These are phyloP conservation scores for Dolichomitus sp. DNA, from an alignment of 2,888 invertebrate genomes.

Conservation along the genomic window DNA sequence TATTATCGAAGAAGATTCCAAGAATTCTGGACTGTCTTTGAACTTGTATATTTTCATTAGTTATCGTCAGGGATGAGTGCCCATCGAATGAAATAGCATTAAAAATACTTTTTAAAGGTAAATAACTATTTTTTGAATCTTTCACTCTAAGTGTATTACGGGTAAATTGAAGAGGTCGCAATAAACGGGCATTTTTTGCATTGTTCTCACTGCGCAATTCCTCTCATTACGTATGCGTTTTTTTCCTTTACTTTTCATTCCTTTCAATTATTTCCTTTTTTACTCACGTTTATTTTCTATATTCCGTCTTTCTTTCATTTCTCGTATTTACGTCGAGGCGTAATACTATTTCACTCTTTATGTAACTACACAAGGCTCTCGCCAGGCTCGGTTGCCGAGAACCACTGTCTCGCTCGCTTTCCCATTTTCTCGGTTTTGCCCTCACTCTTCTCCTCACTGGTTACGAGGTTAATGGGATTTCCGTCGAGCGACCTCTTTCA, in stretches of 20 bases:
- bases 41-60: background rate
- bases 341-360: conserved; percentile 74
- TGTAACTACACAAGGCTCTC: conserved; percentile 59
- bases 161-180: background rate
- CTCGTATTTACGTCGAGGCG: conserved; percentile 67
- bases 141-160: background rate
- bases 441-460: conserved; percentile 32
- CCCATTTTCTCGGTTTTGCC: conserved; percentile 2
- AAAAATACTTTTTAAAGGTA: no score
- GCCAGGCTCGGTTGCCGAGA: conserved; percentile 23
- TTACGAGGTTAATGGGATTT: conserved; percentile 75
- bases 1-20: conserved; percentile 24
- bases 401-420: conserved; percentile 36
- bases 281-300: background rate
- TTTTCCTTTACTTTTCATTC: background rate
- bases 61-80: no score
- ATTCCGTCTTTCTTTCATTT: conserved; percentile 43
- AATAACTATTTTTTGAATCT: background rate
- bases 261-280: background rate
- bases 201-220: background rate
- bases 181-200: background rate
- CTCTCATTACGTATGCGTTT: background rate
- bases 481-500: conserved; percentile 53
- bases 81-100: no score
- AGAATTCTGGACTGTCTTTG: conserved; percentile 8